Evolutionary conservation across 2,797 vertebrate genomes (phyloP), one percentile per base, ranked within the genome.

Genomic region (Cossypha caffra): DNA sequence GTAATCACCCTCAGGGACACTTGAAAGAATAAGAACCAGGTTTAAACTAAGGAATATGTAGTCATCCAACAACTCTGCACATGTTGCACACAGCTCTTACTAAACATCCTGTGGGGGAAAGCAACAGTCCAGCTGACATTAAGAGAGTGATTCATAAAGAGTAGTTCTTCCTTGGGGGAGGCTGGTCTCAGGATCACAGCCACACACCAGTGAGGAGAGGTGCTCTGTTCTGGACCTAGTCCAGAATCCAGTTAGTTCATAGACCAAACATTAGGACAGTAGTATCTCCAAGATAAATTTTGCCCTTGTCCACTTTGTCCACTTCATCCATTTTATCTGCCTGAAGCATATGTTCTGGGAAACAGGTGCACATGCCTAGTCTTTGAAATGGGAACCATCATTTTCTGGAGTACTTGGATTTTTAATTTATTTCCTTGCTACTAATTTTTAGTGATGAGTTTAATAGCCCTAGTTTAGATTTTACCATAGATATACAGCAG

Each of bases 1-100:
- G 29, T 42, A 87, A 71, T 86, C 33, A 83, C 25, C 13, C 23
- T 83, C 87, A 83, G 42, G 52, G 42, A 93, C 57, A 50, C 15
- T 79, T 73, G 7, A 45, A 18, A 68, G 78, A 76, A 59, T 13
- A 82, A 66, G 5, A 17, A 19, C 81, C 38, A 78, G 6, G 11
- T 62, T 88, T 86, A 81, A 94, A 86, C 29, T 47, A 66, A 55
- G 37, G 19, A 43, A 48, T 57, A 66, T 13, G 17, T 37, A 64
- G 43, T 81, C 64, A 93, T 88, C 28, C 71, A 82, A 29, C 33
- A 69, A 43, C 6, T 23, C 54, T 79, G 54, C 4, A 2, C 24
- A 23, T 38, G 47, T 61, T 78, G 20, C 47, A 71, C 19, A 8
- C 14, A 91, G 42, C 19, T 74, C 45, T 71, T 29, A n/a, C 26